Base-by-base conservation (phyloP, 2,888 invertebrate genomes). In the Drosophila quasianomalipes region DNA sequence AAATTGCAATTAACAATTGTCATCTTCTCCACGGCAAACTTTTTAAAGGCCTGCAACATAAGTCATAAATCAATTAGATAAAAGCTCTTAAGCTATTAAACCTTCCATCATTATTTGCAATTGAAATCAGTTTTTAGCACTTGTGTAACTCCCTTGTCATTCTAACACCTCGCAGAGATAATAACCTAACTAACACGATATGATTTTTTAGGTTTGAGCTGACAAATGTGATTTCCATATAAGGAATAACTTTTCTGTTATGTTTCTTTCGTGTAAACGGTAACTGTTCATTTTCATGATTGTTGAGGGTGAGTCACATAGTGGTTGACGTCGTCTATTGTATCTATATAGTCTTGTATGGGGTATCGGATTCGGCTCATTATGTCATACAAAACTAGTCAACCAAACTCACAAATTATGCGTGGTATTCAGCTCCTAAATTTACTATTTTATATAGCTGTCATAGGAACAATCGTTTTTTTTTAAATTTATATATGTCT, bases 21-120 rank as follows among this genome's bases (percentile, higher is more conserved):
- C 76, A 97, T 94, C 79, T 95, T 95, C 41, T 95, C 94, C 0
- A 96, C 95, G 33, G 95, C 95, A 90, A 97, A 97, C 93, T 97
- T 97, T 89, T 97, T 97, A 88, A 97, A 97, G 3, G 97, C 95
- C 93, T 97, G 54, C 3, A 60, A 33, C 74, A 12, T n/a, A 9
- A 4, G 12, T 3, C 12, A 19, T 30, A 16, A 47, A 22, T 6
- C 44, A 14, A n/a, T 28, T 41, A 28, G 33, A 14, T 16, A 30
- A 16, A 28, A 10, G 10, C n/a, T 22, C 2, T n/a, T 22, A 10
- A 19, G n/a, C n/a, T 4, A 12, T n/a, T n/a, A 41, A 41, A 10
- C n/a, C n/a, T 41, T 41, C n/a, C n/a, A 0, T 44, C 1, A 22
- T 14, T 44, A 1, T 39, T 19, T 19, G 19, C 19, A 39, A 19